Conservation (phyloP, 2,888 invertebrate species). For the Laothoe populi region DNA sequence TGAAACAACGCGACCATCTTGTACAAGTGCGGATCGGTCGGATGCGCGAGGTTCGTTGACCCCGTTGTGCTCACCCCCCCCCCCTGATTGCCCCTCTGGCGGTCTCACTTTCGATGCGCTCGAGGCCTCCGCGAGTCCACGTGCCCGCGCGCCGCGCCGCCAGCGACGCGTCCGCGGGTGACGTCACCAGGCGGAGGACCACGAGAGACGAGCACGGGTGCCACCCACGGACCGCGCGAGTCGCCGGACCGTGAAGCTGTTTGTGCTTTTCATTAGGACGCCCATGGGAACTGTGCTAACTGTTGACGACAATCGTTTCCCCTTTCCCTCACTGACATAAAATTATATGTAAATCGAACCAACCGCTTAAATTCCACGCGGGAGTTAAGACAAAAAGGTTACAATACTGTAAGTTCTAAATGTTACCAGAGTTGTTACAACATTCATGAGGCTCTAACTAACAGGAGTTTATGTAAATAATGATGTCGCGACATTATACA, state of each 20-base stretch:
- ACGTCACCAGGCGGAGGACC: constrained; percentile 62
- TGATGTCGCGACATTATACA: constrained; percentile 17
- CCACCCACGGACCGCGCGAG: constrained; percentile 31
- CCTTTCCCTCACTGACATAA: constrained; percentile 54
- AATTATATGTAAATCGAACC: constrained; percentile 21
- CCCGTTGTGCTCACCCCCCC: constrained; percentile 53
- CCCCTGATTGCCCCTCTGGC: constrained; percentile 55
- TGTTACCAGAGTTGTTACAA: neutral
- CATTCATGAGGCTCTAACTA: neutral
- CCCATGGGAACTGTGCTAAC: constrained; percentile 68
- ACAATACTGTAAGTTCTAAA: neutral
- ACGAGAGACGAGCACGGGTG: constrained; percentile 51
- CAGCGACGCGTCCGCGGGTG: constrained; percentile 63
- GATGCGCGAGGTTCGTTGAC: constrained; percentile 78
- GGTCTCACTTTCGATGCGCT: constrained; percentile 82
- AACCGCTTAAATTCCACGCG: neutral
- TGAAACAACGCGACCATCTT: constrained; percentile 78
- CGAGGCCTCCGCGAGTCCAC: constrained; percentile 74
- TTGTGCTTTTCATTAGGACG: constrained; percentile 69
- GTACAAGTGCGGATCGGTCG: constrained; percentile 80
- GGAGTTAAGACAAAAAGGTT: neutral
- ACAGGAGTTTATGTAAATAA: neutral
- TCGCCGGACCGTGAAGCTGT: constrained; percentile 65
- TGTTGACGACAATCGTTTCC: constrained; percentile 42
- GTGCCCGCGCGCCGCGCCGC: constrained; percentile 69